Base-by-base conservation (phyloP, 2,113 vertebrate species). In the Neofelis nebulosa region DNA sequence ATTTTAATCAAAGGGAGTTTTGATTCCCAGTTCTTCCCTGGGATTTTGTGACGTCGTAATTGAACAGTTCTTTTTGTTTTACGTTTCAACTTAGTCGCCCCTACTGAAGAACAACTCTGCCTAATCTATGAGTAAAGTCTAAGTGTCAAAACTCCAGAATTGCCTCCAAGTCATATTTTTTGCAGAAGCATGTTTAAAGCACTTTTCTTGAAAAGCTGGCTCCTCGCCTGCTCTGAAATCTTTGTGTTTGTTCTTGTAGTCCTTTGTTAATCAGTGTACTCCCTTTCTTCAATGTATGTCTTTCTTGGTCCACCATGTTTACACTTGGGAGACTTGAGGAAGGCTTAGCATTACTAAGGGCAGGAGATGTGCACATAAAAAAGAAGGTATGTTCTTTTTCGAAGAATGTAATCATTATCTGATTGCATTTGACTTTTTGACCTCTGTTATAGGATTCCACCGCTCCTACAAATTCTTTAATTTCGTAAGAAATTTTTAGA, bases 361-460 rank as follows among this genome's bases (percentile, higher is more conserved):
- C 74, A 55, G n/a, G 50, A 95, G 21, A n/a, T 68, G 36, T 85
- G 50, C 48, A 55, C 61, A 7, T 66, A 52, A 91, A 86, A 2
- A 18, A 61, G 57, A 61, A 61, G 57, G 21, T 61, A 61, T 2
- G 23, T 61, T 61, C 57, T 91, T 98, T 98, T 95, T 97, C 96
- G 76, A 97, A 97, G 97, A 96, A 95, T 97, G 96, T 93, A 68
- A 50, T 15, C 91, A 89, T 93, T 96, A 85, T 96, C 96, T 92
- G 88, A 90, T 98, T 98, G 97, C 96, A 78, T 69, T 0, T 96
- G 93, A 97, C 98, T 97, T 98, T 97, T 97, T 98, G 97, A 98
- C 98, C 97, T 98, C 98, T 18, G 12, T 97, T 97, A 98, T 29
- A 79, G 95, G 96, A 91, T 76, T 93, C 95, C 71, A 71, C 57